Evolutionary conservation across 2,888 invertebrate genomes (phyloP).

Genomic region (Spilarctia lutea): DNA sequence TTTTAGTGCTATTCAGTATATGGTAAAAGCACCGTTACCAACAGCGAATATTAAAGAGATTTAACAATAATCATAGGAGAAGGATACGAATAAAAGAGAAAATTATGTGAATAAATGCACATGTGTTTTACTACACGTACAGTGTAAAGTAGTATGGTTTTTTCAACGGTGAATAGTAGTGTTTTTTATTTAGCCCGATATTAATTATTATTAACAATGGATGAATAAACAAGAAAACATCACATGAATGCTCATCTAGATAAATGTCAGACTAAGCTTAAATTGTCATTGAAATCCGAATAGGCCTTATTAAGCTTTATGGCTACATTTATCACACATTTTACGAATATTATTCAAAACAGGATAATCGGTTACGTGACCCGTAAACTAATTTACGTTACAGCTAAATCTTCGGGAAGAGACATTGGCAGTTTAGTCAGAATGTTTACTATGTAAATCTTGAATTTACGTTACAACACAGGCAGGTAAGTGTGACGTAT

Average conservation of each 20-base stretch:
- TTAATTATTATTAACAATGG: neutral
- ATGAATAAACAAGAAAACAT: neutral
- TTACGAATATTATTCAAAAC: conserved; percentile 19
- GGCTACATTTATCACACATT: conserved; percentile 3
- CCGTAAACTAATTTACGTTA: conserved; percentile 34
- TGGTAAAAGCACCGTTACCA: neutral
- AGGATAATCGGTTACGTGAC: conserved; percentile 29
- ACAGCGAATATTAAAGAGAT: neutral
- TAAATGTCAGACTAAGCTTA: neutral
- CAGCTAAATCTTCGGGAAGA: conserved; percentile 25
- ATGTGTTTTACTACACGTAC: neutral
- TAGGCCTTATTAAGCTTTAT: neutral
- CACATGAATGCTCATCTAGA: neutral
- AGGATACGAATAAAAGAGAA: neutral
- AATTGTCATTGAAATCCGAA: neutral
- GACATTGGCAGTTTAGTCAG: neutral
- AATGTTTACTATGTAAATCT: neutral
- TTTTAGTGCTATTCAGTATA: neutral
- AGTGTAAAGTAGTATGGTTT: neutral
- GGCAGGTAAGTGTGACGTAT: neutral
- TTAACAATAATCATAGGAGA: neutral
- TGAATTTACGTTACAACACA: neutral
- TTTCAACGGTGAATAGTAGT: neutral
- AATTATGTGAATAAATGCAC: neutral
- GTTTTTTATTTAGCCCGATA: neutral